Evolutionary conservation across 1,140 invertebrate species (phyloP), one percentile per base, ranked within the genome.

Genomic region (Gonatopus flavifemur): DNA sequence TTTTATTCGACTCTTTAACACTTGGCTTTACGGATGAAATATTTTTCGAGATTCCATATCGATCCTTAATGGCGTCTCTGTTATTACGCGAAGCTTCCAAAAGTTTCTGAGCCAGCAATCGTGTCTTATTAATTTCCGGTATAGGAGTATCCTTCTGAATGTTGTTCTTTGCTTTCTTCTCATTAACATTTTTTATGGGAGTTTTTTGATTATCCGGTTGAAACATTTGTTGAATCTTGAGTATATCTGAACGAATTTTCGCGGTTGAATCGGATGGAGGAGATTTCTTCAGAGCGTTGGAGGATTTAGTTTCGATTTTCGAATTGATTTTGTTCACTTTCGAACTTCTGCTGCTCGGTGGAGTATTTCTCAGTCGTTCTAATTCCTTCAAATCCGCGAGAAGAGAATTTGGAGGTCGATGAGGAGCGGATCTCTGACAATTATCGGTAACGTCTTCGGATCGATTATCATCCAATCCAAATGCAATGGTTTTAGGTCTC

Each of bases 321-420:
- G 46, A 28, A 3, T 9, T 22, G 10, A 12, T 57, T 7, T 35
- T 35, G 12, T 10, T 12, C 0, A 20, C 15, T 37, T 40, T 52
- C 10, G 50, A 25, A 55, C 58, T 56, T 22, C 55, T 61, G 2
- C 64, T 59, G 8, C 62, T 54, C 22, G 52, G 25, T 7, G 70
- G 62, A 5, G 62, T 69, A 22, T 63, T 75, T 25, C 71, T 55
- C 1, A 75, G 31, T 5, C 66, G 62, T 28, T 75, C 72, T 2
- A 75, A 35, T 22, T 75, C 72, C 22, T 64, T 61, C 28, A 75
- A 40, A 30, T 70, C 69, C 0, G 72, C 72, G 15, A 75, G 32
- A 63, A 75, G 66, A n/a, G n/a, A n/a, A n/a, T n/a, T n/a, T 2
- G 18, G 65, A 54, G 7, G 40, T 62, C 1, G 41, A 49, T 2